Conservation (phyloP, 2,888 invertebrate species). For the Pasiphila rectangulata region DNA sequence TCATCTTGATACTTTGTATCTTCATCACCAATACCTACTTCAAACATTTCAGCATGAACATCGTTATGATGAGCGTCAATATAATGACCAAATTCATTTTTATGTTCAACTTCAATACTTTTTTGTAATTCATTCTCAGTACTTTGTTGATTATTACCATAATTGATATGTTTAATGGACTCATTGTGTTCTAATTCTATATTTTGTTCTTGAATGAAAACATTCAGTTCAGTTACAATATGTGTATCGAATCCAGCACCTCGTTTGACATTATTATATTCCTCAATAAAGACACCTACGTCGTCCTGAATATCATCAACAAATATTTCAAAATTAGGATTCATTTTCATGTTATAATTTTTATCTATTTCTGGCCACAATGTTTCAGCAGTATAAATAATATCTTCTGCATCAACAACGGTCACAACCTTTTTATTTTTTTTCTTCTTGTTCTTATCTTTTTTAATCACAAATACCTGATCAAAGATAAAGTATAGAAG, state of each 20-base stretch:
- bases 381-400: constrained; percentile 55
- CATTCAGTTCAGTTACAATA: constrained; percentile 6
- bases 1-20: not conserved
- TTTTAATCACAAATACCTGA: constrained; percentile 45
- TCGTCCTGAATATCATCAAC: too few relatives aligned
- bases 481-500: constrained; percentile 63
- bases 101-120: not conserved
- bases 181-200: not conserved
- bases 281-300: not conserved
- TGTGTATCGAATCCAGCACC: not conserved
- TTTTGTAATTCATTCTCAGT: not conserved
- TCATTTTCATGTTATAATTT: constrained; percentile 9
- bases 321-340: not conserved
- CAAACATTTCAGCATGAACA: constrained; percentile 1
- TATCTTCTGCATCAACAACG: constrained; percentile 66
- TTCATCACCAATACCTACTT: constrained; percentile 1
- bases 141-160: not conserved
- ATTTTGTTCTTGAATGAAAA: not conserved
- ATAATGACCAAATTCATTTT: too few relatives aligned
- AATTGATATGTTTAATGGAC: not conserved
- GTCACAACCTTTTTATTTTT: constrained; percentile 55
- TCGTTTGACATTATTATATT: not conserved
- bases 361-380: constrained; percentile 39
- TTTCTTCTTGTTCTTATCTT: constrained; percentile 42
- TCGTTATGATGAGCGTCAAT: constrained; percentile 2